Base-by-base conservation (phyloP, 2,113 vertebrate species). In the Cacatua alba region DNA sequence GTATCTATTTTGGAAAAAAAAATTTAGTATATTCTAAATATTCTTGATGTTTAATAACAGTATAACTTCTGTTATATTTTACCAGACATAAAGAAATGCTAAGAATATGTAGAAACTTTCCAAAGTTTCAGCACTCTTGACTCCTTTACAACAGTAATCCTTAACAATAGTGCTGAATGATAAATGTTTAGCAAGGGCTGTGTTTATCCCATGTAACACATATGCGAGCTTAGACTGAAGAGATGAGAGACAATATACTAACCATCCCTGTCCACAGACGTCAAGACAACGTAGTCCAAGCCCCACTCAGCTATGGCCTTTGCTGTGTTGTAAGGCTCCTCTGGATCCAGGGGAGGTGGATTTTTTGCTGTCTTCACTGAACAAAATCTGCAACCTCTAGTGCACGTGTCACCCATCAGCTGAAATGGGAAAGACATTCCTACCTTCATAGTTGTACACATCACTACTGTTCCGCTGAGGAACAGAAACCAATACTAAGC, bases 401-500 rank as follows among this genome's bases (percentile, higher is more conserved):
- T 99, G 94, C 99, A 99, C 0, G 99, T 99, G 96, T 99, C 99
- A 24, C 99, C 99, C 99, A 99, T 99, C 86, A 99, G 94, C 99
- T 99, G 91, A 26, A 98, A 97, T 3, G 17, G n/a, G 26, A 79
- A 43, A 89, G 52, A 78, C 20, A 16, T 72, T 64, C 55, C 49
- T n/a, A 0, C 52, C 62, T 86, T 94, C 74, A 60, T 43, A 33
- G 39, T 16, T 23, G 39, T 12, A 46, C 64, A 3, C 5, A 11
- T 17, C n/a, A 3, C 85, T 74, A 3, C 0, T 44, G 72, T 52
- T 78, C 43, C 70, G 41, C 44, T 28, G 35, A 51, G 65, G 86
- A 71, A 60, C 63, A 35, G 51, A 93, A 67, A 86, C 69, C 60
- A 46, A 11, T 10, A 13, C 26, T 13, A 25, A 37, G n/a, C 33